Evolutionary conservation across 2,113 vertebrate species (phyloP).

Genomic region (Otis tarda): DNA sequence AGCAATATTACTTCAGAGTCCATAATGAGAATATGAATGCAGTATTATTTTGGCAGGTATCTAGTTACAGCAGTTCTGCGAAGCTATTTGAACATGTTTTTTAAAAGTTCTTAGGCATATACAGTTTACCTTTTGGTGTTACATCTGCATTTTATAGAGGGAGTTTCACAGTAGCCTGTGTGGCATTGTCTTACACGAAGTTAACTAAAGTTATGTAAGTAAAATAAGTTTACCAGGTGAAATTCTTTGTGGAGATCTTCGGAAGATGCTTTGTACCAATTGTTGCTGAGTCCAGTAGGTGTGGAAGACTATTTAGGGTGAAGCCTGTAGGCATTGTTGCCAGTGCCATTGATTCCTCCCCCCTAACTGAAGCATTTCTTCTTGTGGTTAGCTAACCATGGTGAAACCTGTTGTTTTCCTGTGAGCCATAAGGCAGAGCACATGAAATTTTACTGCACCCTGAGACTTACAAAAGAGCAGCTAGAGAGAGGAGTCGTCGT

Average conservation of each 20-base stretch:
- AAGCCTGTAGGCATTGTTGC: neutral
- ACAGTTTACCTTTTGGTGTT: neutral
- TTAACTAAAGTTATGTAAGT: neutral
- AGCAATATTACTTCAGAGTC: neutral
- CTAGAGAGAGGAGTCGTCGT: neutral
- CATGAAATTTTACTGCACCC: neutral
- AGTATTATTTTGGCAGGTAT: neutral
- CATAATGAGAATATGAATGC: neutral
- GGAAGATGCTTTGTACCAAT: neutral
- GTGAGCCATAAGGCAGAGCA: neutral
- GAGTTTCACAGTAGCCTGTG: neutral
- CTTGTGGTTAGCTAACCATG: neutral
- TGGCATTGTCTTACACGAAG: neutral
- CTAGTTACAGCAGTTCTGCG: neutral
- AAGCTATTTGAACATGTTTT: neutral
- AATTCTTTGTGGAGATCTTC: neutral
- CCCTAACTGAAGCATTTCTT: neutral
- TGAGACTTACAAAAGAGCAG: neutral
- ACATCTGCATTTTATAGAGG: neutral
- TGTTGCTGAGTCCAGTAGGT: neutral
- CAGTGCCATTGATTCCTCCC: neutral
- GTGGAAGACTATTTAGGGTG: neutral
- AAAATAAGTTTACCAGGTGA: neutral
- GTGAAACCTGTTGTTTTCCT: neutral
- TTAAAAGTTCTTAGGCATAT: neutral